Base-by-base conservation (phyloP, 2,113 vertebrate genomes). In the Acanthisitta chloris region DNA sequence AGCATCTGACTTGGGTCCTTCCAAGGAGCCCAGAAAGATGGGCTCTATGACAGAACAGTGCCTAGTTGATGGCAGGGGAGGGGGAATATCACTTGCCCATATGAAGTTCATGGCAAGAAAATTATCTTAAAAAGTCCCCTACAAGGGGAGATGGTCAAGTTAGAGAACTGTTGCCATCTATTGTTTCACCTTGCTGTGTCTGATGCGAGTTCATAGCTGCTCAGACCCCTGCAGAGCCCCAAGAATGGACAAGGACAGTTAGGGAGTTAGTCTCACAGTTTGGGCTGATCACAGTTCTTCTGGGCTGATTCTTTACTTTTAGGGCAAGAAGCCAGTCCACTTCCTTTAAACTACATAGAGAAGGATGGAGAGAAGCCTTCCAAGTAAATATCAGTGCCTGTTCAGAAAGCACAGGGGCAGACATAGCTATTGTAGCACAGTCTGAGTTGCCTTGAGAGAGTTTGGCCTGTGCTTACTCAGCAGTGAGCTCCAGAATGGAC, bases 401-500 rank as follows among this genome's bases (percentile, higher is more conserved):
- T 34, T 65, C 5, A 65, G 46, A 11, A 4, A 0, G 9, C 25
- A 69, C 8, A 18, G 34, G 33, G 43, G 6, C 17, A 55, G 48
- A 36, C 19, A 49, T 18, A 79, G 73, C 31, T n/a, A 10, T 7
- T 28, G 59, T 14, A 34, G 52, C 25, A 29, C 3, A 72, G 65
- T 52, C 43, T 17, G 33, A 38, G 62, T 46, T 45, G 54, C 21
- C 24, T 3, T 2, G 19, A 13, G 40, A 31, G 31, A 81, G 17
- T 14, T 25, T 21, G 58, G 42, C 12, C 14, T 31, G 84, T 43
- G 34, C 98, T 97, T 89, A 98, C 98, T 98, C 98, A 4, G 97
- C 95, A 5, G 98, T 98, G 86, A 98, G 98, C 54, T 98, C 98
- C 88, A 98, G 97, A 28, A 98, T 96, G 46, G 98, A 98, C 42